Evolutionary conservation across 1,140 invertebrate species (phyloP), one percentile per base, ranked within the genome.

Genomic region (Gerris buenoi): DNA sequence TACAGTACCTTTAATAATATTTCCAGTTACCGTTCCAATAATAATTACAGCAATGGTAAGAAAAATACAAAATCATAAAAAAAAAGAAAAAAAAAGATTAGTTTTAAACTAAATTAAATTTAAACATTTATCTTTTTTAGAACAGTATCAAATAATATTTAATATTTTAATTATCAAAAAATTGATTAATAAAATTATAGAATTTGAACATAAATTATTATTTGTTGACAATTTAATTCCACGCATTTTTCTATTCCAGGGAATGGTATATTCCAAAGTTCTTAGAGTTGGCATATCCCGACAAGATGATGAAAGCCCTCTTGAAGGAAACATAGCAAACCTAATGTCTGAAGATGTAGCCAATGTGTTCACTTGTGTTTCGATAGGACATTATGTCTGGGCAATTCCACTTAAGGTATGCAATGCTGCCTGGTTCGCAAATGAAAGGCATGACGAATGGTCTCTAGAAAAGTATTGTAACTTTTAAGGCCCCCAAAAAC

Each of bases 301-400:
- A 72, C 74, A 77, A 68, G 80, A 74, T 74, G 77, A 66, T 70
- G 68, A 71, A 1, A 64, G 64, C 73, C 70, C 68, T 70, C 74
- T 71, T 33, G 78, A 78, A 58, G 70, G 75, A 58, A 86, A 88
- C 70, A 80, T 82, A 62, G 88, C 87, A 5, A 93, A 93, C 78
- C 81, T 92, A 63, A 86, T 91, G 81, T 85, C 89, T 2, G 87
- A 90, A 72, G 90, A 93, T 76, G 84, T 86, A 0, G 84, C 84
- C 29, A 91, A 91, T 73, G 81, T 93, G 15, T 90, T 92, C 87
- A 85, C 86, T 60, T 85, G 90, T 73, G 86, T 91, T 74, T 89
- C 88, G 83, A 88, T 91, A 72, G 85, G 85, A 62, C 89, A 93
- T 79, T 93, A 91, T 73, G 81, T 87, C 25, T 93, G 90, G 90